phyloP scores from a whole-genome alignment of 2,888 invertebrate species.

The Acrobasis suavella region DNA sequence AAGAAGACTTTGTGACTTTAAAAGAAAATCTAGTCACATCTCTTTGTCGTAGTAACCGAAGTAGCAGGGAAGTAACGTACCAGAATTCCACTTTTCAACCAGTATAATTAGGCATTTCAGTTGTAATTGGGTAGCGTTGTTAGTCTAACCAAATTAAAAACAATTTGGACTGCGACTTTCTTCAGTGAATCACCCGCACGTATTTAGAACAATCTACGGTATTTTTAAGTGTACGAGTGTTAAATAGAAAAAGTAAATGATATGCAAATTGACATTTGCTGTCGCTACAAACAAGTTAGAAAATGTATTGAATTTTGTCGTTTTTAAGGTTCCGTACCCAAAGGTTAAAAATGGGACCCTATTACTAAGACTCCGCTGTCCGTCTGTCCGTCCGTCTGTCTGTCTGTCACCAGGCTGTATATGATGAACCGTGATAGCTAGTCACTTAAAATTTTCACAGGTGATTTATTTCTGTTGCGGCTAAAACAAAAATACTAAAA shows the following conservation, averaged over 20 bases:
- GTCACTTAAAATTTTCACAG: no score
- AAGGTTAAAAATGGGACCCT: no score
- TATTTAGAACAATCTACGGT: constrained; percentile 24
- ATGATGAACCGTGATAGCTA: no score
- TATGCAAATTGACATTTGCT: constrained; percentile 20
- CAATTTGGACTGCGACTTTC: constrained; percentile 17
- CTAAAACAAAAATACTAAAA: no score
- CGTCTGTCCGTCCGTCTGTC: no score
- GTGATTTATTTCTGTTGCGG: no score
- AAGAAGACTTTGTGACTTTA: neutral
- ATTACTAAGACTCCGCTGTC: no score
- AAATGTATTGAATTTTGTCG: constrained; percentile 5
- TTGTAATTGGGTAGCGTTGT: constrained; percentile 11
- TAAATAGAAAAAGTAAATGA: constrained; percentile 22
- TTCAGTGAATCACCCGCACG: constrained; percentile 20
- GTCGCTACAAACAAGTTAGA: constrained; percentile 15
- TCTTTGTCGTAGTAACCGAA: neutral
- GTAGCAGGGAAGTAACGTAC: neutral
- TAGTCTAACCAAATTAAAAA: constrained; percentile 18
- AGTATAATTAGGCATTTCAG: constrained; percentile 19
- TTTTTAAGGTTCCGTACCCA: no score
- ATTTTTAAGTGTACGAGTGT: constrained; percentile 21
- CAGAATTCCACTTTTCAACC: constrained; percentile 12
- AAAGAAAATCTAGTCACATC: neutral
- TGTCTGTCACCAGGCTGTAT: no score